These are phyloP conservation scores for Benthosema pterotum DNA, from an alignment of 2,797 vertebrate genomes.

Conservation along the genomic window DNA sequence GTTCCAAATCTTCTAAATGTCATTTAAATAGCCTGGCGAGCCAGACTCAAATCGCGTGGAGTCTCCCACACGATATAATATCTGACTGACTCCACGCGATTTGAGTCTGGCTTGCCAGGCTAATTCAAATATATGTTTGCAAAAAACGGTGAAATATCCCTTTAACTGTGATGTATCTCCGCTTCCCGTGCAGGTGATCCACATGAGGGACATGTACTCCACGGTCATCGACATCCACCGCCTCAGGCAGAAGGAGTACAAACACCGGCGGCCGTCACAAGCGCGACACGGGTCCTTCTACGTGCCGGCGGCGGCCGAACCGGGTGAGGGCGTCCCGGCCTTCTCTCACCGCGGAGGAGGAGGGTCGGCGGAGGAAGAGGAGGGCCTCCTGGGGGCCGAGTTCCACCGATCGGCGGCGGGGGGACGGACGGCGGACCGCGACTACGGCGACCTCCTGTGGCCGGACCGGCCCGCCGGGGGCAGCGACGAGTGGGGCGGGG, in stretches of 20 bases:
- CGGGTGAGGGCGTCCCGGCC: slow-evolving; percentile 66
- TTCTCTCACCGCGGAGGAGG: slow-evolving; percentile 76
- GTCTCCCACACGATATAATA: too few relatives aligned
- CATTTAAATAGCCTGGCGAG: too few relatives aligned
- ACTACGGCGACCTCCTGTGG: slow-evolving; percentile 58
- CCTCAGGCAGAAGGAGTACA: slow-evolving; percentile 88
- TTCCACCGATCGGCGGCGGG: slow-evolving; percentile 22
- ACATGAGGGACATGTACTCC: slow-evolving; percentile 99
- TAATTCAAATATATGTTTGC: too few relatives aligned
- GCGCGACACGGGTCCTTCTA: slow-evolving; percentile 64
- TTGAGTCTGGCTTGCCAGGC: too few relatives aligned
- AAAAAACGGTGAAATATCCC: too few relatives aligned
- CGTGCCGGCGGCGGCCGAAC: slow-evolving; percentile 63
- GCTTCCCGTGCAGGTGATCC: slow-evolving; percentile 85
- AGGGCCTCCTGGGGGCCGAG: slow-evolving; percentile 82
- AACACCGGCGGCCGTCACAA: slow-evolving; percentile 62
- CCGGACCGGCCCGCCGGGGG: slow-evolving; percentile 60
- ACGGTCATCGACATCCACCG: slow-evolving; percentile 98
- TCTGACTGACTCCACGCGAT: too few relatives aligned
- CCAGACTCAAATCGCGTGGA: too few relatives aligned
- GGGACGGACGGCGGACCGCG: too few relatives aligned
- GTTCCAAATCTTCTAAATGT: too few relatives aligned
- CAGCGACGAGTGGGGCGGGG: slow-evolving; percentile 61
- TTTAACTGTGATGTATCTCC: background rate
- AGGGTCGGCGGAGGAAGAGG: slow-evolving; percentile 68